These are phyloP conservation scores for Lagodon rhomboides DNA, from an alignment of 2,797 vertebrate genomes.

Conservation along the genomic window DNA sequence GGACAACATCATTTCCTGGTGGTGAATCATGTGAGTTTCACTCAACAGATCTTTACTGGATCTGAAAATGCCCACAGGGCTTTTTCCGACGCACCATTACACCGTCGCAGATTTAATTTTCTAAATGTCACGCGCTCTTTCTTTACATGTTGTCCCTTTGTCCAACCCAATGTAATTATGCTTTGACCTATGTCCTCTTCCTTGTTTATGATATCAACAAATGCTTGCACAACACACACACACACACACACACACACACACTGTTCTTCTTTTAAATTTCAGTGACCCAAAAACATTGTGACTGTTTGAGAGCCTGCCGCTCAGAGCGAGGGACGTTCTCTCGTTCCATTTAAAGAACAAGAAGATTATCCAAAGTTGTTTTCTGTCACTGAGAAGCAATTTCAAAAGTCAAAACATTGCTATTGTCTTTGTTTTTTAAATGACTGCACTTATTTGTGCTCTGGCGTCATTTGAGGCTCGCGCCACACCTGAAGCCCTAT, in stretches of 20 bases:
- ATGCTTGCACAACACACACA: neutral
- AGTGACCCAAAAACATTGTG: neutral
- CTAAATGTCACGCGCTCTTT: neutral
- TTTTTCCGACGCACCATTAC: neutral
- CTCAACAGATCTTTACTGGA: neutral
- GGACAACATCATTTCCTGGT: neutral
- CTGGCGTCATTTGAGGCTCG: neutral
- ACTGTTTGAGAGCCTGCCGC: neutral
- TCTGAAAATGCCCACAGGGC: neutral
- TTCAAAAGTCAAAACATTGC: neutral
- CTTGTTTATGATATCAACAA: neutral
- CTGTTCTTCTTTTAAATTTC: neutral
- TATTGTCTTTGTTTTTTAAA: neutral
- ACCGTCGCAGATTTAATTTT: neutral
- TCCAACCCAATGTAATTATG: neutral
- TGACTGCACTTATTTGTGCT: neutral
- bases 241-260: neutral
- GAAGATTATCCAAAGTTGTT: neutral
- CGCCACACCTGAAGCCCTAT: neutral
- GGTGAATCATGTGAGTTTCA: neutral
- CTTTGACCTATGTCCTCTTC: neutral
- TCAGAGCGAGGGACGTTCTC: no score
- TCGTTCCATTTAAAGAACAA: no score
- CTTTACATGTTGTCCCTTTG: neutral
- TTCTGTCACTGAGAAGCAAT: neutral